Percentiles rank a stretch among this genome's conserved stretches.
Evolutionary conservation across 1,140 invertebrate genomes (phyloP).

Genomic region (Neoseiulus cucumeris): DNA sequence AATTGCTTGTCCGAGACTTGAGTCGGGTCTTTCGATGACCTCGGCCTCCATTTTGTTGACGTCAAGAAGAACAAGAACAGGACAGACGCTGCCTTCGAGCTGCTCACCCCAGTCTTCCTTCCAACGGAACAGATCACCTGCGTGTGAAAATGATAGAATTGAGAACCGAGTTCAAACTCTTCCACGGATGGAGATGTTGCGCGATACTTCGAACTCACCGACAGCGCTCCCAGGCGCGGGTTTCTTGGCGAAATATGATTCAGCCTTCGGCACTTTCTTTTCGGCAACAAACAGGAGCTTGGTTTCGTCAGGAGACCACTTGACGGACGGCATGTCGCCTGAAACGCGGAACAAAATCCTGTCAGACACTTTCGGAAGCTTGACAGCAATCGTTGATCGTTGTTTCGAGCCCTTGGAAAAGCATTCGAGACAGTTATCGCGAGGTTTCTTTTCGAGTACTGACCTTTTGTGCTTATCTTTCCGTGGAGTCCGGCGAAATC

Average conservation of each 20-base stretch:
- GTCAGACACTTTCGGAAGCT: no score
- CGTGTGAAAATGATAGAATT: background rate
- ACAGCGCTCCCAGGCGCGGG: background rate
- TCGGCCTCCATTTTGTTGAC: background rate
- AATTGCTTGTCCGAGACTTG: background rate
- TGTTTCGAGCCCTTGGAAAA: no score
- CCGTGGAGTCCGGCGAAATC: background rate
- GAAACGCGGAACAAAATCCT: background rate
- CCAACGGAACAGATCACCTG: background rate
- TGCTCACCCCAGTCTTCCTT: background rate
- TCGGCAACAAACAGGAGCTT: background rate
- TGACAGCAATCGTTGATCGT: no score
- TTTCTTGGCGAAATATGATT: background rate
- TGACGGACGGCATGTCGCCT: background rate
- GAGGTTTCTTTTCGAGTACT: background rate
- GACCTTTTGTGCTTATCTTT: background rate
- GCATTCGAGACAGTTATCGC: no score
- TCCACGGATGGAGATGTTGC: no score
- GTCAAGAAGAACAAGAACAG: background rate
- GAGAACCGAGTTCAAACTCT: no score
- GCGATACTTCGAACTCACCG: no score
- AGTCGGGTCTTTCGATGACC: background rate
- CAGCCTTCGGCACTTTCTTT: background rate
- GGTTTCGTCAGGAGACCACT: background rate
- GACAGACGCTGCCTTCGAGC: background rate